Evolutionary conservation across 1,140 invertebrate species (phyloP).

Genomic region (Chrysopa pallens): DNA sequence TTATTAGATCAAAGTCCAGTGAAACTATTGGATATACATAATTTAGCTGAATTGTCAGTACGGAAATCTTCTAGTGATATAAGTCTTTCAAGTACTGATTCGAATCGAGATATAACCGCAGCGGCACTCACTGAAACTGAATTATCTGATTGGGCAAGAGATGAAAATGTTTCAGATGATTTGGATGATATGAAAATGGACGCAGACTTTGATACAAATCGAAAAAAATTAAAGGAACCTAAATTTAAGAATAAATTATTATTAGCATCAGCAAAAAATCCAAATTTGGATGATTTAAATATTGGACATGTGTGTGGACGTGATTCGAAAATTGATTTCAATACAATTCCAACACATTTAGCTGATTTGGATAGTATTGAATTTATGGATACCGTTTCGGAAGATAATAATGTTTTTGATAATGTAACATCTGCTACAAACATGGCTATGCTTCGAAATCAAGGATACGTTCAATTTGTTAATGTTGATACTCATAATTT

Average conservation of each 20-base stretch:
- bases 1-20: slow-evolving; percentile 7
- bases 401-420: slow-evolving; percentile 36
- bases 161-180: slow-evolving; percentile 55
- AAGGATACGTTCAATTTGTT: slow-evolving; percentile 50
- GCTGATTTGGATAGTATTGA: slow-evolving; percentile 38
- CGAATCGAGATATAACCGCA: slow-evolving; percentile 39
- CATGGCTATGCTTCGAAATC: slow-evolving; percentile 31
- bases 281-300: slow-evolving; percentile 11
- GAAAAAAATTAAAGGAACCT: slow-evolving; percentile 21
- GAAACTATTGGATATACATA: neutral
- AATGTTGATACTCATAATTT: slow-evolving; percentile 18
- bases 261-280: neutral
- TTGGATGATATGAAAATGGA: slow-evolving; percentile 42
- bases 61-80: slow-evolving; percentile 19
- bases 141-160: slow-evolving; percentile 66
- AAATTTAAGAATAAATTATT: slow-evolving; percentile 14
- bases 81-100: slow-evolving; percentile 27
- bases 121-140: slow-evolving; percentile 65
- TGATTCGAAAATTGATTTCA: slow-evolving; percentile 6
- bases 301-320: slow-evolving; percentile 23
- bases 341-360: slow-evolving; percentile 10
- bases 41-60: neutral
- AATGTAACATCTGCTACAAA: slow-evolving; percentile 30
- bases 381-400: slow-evolving; percentile 58
- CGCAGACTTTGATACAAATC: slow-evolving; percentile 28